Conservation (phyloP, 2,113 vertebrate species). For the Pollachius pollachius region DNA sequence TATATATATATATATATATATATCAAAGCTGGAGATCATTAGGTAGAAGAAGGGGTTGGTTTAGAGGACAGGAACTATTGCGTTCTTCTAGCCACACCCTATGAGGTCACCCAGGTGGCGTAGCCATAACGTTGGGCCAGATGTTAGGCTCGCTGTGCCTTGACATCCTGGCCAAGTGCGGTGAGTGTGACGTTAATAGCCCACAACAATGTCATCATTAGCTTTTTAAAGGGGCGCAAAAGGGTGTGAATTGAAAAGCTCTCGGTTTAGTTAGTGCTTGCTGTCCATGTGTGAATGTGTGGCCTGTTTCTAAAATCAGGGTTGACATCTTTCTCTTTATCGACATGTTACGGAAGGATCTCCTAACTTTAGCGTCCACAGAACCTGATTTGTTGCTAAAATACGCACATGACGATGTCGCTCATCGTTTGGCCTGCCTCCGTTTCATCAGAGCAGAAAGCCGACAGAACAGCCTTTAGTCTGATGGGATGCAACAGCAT, state of each 20-base stretch:
- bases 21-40: constrained; percentile 23
- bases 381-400: too few species aligned
- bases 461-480: constrained; percentile 24
- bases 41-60: constrained; percentile 4
- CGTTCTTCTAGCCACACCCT: constrained; percentile 31
- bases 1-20: neutral
- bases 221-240: neutral
- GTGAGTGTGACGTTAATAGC: constrained; percentile 20
- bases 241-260: constrained; percentile 27
- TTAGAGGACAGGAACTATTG: constrained; percentile 12
- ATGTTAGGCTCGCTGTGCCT: constrained; percentile 13
- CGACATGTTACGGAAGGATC: too few species aligned
- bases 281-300: constrained; percentile 14
- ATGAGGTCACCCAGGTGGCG: constrained; percentile 42
- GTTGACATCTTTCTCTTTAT: neutral
- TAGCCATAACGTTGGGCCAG: constrained; percentile 8
- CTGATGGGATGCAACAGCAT: constrained; percentile 17
- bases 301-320: constrained; percentile 23
- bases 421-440: too few species aligned
- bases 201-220: neutral
- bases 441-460: too few species aligned
- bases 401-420: too few species aligned
- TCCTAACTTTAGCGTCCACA: neutral
- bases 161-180: constrained; percentile 20
- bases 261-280: constrained; percentile 15